Conservation (phyloP, 2,888 invertebrate genomes). For the Hedychridium roseum region DNA sequence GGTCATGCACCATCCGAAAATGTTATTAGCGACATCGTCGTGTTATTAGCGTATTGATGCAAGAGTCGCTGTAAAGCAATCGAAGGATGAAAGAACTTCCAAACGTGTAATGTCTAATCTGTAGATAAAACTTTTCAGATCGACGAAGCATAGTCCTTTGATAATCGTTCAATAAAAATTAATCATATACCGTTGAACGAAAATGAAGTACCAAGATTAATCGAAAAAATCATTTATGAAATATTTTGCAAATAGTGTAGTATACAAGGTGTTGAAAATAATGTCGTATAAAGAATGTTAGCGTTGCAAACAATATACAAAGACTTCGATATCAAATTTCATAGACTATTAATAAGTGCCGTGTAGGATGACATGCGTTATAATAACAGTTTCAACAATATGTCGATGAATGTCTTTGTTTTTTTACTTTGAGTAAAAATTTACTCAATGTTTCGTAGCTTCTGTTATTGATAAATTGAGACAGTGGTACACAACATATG, state of each 20-base stretch:
- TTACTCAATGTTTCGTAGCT: neutral
- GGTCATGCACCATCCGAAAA: conserved; percentile 9
- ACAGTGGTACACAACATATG: too few species aligned
- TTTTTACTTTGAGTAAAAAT: neutral
- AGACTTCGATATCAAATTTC: conserved; percentile 9
- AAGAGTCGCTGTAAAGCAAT: conserved; percentile 16
- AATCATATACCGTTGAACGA: conserved; percentile 13
- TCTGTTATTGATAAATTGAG: neutral
- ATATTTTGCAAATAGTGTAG: conserved; percentile 17
- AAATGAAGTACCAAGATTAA: conserved; percentile 1
- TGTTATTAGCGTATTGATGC: too few species aligned
- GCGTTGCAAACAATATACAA: conserved; percentile 18
- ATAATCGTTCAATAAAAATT: conserved; percentile 14
- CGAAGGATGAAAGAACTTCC: conserved; percentile 26
- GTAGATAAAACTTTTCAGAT: conserved; percentile 27
- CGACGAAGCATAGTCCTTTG: conserved; percentile 24
- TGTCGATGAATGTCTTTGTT: too few species aligned
- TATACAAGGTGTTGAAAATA: conserved; percentile 11
- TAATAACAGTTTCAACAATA: too few species aligned
- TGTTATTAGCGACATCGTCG: conserved; percentile 27
- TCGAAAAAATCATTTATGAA: conserved; percentile 9
- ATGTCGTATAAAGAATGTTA: too few species aligned
- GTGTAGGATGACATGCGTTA: too few species aligned
- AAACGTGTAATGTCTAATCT: conserved; percentile 34
- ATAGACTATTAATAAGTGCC: neutral